phyloP scores from a whole-genome alignment of 2,113 vertebrate species.

The Gulo gulo region DNA sequence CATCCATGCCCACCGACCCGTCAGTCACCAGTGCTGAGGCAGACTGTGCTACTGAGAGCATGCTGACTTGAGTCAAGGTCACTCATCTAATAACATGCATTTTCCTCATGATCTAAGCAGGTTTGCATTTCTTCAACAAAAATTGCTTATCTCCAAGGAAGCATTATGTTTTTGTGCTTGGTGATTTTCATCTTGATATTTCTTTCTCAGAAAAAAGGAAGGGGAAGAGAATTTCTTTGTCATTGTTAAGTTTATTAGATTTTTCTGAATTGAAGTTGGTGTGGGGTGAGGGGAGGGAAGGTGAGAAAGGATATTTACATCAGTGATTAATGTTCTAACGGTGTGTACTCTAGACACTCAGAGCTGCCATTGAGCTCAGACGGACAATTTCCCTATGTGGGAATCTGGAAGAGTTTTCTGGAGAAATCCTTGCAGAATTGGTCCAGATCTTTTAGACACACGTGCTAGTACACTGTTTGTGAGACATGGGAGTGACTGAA shows the following conservation, averaged over 20 bases:
- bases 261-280: neutral
- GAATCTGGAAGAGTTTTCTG: neutral
- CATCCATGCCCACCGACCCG: fast-evolving
- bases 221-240: neutral
- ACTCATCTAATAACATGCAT: neutral
- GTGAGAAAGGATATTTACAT: neutral
- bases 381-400: neutral
- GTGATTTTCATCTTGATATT: neutral
- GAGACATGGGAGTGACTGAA: neutral
- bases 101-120: neutral
- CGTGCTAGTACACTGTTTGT: fast-evolving
- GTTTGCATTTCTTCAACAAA: neutral
- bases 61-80: neutral
- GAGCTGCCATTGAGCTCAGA: no score
- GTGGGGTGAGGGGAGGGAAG: neutral
- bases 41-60: neutral
- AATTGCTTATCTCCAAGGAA: neutral
- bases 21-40: fast-evolving
- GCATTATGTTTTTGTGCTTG: neutral
- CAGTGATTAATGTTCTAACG: neutral
- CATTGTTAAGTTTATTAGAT: neutral
- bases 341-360: neutral
- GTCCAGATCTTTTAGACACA: neutral
- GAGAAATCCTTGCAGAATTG: neutral
- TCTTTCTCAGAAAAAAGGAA: neutral